Percentiles rank a stretch among this genome's conserved stretches.
Conservation (phyloP, 1,140 invertebrate genomes). For the Drosophila parvula region DNA sequence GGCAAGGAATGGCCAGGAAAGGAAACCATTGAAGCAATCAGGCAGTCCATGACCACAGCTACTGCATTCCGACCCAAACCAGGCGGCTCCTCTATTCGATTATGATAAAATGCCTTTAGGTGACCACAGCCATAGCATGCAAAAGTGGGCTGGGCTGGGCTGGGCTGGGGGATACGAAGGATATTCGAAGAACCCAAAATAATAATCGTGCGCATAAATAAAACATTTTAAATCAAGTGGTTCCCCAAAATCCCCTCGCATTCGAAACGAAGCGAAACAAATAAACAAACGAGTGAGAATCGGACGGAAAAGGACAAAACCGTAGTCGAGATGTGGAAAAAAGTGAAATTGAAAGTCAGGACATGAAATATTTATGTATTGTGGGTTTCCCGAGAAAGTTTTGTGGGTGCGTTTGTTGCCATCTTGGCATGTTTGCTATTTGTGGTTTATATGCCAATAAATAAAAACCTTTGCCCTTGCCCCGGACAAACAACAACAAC, state of each 20-base stretch:
- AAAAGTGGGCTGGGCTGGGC: conserved; percentile 21
- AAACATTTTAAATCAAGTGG: conserved; percentile 80
- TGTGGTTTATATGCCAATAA: conserved; percentile 81
- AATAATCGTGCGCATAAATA: conserved; percentile 80
- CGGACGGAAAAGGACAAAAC: conserved; percentile 40
- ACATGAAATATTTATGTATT: conserved; percentile 81
- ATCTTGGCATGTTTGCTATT: conserved; percentile 75
- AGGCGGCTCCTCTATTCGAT: conserved; percentile 53
- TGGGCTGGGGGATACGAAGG: conserved; percentile 17
- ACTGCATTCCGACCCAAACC: conserved; percentile 30
- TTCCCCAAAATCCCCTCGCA: conserved; percentile 38
- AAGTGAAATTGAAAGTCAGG: conserved; percentile 78
- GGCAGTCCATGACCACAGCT: conserved; percentile 58
- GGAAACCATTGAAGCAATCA: conserved; percentile 66
- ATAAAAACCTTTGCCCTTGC: conserved; percentile 74
- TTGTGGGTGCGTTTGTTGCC: conserved; percentile 59
- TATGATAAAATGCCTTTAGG: conserved; percentile 77
- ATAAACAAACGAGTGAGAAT: conserved; percentile 66
- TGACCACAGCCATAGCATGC: conserved; percentile 63
- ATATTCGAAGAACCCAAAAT: conserved; percentile 62
- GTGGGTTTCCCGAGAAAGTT: conserved; percentile 44
- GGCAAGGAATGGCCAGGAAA: conserved; percentile 29
- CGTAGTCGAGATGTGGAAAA: conserved; percentile 23
- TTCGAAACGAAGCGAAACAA: conserved; percentile 53
- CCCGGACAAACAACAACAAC: conserved; percentile 36